Conservation (phyloP, 2,797 vertebrate genomes). For the Erpetoichthys calabaricus region DNA sequence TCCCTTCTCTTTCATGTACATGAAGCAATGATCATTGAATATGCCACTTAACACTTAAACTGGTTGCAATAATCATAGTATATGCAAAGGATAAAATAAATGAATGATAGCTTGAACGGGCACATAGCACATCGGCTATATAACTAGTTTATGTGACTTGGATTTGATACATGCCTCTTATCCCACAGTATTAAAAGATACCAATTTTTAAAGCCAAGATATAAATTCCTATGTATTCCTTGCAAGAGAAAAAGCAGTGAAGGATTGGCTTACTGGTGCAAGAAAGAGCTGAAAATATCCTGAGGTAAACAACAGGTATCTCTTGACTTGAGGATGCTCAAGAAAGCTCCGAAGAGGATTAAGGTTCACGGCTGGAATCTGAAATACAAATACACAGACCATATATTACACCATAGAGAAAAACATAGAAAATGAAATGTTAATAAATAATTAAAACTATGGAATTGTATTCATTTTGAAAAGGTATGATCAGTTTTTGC, state of each 20-base stretch:
- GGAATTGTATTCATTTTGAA: too few relatives aligned
- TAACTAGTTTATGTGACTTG: too few relatives aligned
- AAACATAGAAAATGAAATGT: background rate
- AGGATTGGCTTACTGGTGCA: constrained; percentile 39
- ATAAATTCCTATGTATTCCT: background rate
- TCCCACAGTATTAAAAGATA: too few relatives aligned
- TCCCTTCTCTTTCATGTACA: too few relatives aligned
- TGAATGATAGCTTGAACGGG: background rate
- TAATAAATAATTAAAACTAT: background rate
- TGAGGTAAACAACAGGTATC: constrained; percentile 58
- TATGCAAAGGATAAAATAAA: background rate
- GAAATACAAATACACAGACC: constrained; percentile 6
- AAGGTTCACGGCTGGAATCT: constrained; percentile 47
- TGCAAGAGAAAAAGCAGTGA: background rate
- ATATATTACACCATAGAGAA: constrained; percentile 2
- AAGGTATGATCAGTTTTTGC: too few relatives aligned
- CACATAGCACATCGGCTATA: background rate
- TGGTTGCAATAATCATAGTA: too few relatives aligned
- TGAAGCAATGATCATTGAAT: too few relatives aligned
- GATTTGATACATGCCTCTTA: too few relatives aligned
- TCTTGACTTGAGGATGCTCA: constrained; percentile 39
- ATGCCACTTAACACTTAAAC: too few relatives aligned
- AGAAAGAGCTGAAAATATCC: constrained; percentile 49
- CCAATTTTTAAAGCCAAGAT: background rate
- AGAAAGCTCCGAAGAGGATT: constrained; percentile 44